Conservation (phyloP, 2,797 vertebrate genomes). For the Phoxinus dragarum region DNA sequence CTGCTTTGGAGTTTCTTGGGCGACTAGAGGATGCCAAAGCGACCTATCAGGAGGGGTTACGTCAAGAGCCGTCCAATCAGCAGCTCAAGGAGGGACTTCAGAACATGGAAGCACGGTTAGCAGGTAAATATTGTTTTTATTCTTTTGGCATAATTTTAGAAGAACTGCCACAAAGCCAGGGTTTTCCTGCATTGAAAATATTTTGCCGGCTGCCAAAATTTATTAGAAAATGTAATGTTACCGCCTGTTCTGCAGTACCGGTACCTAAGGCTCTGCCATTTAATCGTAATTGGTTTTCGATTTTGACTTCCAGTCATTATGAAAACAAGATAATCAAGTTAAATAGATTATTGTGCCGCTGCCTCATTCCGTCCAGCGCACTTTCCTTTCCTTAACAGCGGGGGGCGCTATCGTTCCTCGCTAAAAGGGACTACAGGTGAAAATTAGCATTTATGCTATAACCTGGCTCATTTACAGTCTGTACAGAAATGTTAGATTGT, state of each 20-base stretch:
- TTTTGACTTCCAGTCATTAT: too few relatives aligned
- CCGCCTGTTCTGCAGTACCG: background rate
- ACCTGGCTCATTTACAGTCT: too few relatives aligned
- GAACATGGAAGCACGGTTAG: constrained; percentile 80
- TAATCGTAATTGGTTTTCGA: too few relatives aligned
- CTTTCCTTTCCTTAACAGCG: too few relatives aligned
- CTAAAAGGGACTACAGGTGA: too few relatives aligned
- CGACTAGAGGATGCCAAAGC: constrained; percentile 89
- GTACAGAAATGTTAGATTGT: too few relatives aligned
- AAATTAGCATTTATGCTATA: too few relatives aligned
- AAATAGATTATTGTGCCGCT: too few relatives aligned
- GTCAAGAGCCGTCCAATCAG: constrained; percentile 83
- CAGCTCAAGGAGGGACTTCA: constrained; percentile 84
- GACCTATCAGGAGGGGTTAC: constrained; percentile 90
- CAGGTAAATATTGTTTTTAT: constrained; percentile 67
- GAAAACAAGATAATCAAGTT: too few relatives aligned
- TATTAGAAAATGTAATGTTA: background rate
- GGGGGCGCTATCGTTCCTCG: too few relatives aligned
- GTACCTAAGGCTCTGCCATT: too few relatives aligned
- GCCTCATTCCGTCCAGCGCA: too few relatives aligned
- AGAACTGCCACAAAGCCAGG: background rate
- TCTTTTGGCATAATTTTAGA: background rate
- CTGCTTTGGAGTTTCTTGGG: constrained; percentile 91
- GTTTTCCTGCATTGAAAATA: background rate
- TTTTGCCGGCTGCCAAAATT: background rate